Conservation (phyloP, 2,113 vertebrate species). For the Gambusia affinis region DNA sequence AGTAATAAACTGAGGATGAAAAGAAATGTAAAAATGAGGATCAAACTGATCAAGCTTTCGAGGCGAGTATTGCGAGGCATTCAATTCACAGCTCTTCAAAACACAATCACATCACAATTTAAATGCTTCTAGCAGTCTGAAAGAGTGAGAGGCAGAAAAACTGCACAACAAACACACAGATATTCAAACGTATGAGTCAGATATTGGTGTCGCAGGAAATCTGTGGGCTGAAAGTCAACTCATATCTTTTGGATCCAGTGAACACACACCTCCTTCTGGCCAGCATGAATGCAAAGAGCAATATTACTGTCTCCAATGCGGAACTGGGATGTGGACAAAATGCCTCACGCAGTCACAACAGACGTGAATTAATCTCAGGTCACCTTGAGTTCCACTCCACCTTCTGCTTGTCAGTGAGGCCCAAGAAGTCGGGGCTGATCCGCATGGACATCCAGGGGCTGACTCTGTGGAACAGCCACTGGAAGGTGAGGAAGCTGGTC, state of each 20-base stretch:
- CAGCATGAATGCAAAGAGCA: background rate
- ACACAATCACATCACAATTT: background rate
- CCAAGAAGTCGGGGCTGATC: constrained; percentile 85
- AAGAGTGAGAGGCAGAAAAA: background rate
- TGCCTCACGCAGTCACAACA: background rate
- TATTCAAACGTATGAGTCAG: constrained; percentile 20
- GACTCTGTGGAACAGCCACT: constrained; percentile 90
- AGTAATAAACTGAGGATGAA: constrained; percentile 22
- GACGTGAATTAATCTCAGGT: background rate
- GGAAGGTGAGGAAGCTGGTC: constrained; percentile 90
- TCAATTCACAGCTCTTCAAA: background rate
- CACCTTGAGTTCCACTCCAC: constrained; percentile 99
- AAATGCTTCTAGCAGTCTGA: background rate
- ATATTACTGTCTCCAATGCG: background rate
- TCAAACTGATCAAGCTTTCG: constrained; percentile 1
- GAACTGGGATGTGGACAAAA: background rate
- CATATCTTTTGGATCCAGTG: background rate
- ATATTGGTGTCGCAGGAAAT: constrained; percentile 21
- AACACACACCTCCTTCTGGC: background rate
- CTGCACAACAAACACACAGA: background rate
- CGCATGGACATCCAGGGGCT: constrained; percentile 88
- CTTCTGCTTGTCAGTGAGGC: constrained; percentile 89
- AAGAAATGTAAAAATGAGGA: constrained; percentile 20
- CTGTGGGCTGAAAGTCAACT: constrained; percentile 10
- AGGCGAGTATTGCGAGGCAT: background rate